Evolutionary conservation across 2,888 invertebrate species (phyloP), one percentile per base, ranked within the genome.

Genomic region (Mesorhabditis belari): DNA sequence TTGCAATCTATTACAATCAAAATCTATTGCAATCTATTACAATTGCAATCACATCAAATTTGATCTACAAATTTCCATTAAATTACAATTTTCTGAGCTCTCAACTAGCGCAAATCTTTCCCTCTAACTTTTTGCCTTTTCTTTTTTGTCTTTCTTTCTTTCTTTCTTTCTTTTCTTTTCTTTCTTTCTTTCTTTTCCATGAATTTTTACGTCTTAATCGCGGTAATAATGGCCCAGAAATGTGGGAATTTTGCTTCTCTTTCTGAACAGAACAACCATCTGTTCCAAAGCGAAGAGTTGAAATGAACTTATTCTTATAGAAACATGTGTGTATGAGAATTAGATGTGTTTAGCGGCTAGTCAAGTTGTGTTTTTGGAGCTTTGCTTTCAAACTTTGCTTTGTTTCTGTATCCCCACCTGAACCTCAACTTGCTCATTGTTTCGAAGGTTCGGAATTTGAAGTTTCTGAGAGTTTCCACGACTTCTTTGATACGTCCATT

Each of bases 31-130:
- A n/a, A n/a, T n/a, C n/a, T n/a, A n/a, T n/a, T n/a, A n/a, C n/a
- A n/a, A n/a, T n/a, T n/a, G n/a, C n/a, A n/a, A n/a, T n/a, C n/a
- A n/a, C n/a, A n/a, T n/a, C n/a, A n/a, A n/a, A n/a, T n/a, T n/a
- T n/a, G n/a, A n/a, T n/a, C n/a, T n/a, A n/a, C n/a, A n/a, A n/a
- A n/a, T n/a, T n/a, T n/a, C n/a, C n/a, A n/a, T n/a, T n/a, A n/a
- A n/a, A n/a, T n/a, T n/a, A n/a, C n/a, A n/a, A n/a, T n/a, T n/a
- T n/a, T n/a, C n/a, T 6, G 60, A 59, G n/a, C 54, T 64, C 64
- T 64, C 59, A 26, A 64, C 58, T 6, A 54, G 27, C 19, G 23
- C 21, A 3, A 44, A 28, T 55, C 35, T 55, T 27, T 55, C 27
- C 35, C 27, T 5, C 35, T 55, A 29, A 28, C 19, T 17, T 24